Conservation (phyloP, 2,113 vertebrate species). For the Entomyzon cyanotis region DNA sequence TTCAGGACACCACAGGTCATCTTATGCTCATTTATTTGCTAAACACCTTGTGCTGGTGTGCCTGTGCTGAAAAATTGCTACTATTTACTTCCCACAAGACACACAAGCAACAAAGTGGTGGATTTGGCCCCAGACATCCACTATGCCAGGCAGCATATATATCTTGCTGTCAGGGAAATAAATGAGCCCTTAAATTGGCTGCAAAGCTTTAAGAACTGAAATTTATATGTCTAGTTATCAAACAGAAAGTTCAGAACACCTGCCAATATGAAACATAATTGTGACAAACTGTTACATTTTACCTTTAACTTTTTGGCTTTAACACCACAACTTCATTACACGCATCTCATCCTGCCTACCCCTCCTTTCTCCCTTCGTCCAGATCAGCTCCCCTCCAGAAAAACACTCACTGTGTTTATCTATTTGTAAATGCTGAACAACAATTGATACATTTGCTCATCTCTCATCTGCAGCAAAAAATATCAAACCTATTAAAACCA, state of each 20-base stretch:
- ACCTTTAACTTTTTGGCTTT: slow-evolving; percentile 76
- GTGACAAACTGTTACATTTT: slow-evolving; percentile 85
- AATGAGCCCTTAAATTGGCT: slow-evolving; percentile 87
- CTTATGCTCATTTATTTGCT: slow-evolving; percentile 82
- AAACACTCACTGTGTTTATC: neutral
- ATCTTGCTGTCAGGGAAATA: slow-evolving; percentile 86
- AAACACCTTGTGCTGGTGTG: slow-evolving; percentile 75
- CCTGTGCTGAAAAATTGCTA: slow-evolving; percentile 81
- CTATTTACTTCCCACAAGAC: slow-evolving; percentile 80
- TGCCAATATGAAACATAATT: slow-evolving; percentile 85
- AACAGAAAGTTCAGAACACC: slow-evolving; percentile 85
- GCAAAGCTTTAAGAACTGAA: slow-evolving; percentile 85
- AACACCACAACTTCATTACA: slow-evolving; percentile 66
- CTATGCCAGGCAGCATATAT: slow-evolving; percentile 76
- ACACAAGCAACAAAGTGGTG: slow-evolving; percentile 74
- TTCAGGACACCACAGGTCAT: slow-evolving; percentile 82
- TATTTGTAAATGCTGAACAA: neutral
- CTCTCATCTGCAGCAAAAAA: neutral
- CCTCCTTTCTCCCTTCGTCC: neutral
- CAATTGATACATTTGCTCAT: neutral
- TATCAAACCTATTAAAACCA: neutral
- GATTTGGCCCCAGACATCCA: slow-evolving; percentile 81
- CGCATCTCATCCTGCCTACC: neutral
- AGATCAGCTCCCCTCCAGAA: neutral
- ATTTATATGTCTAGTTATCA: slow-evolving; percentile 88